phyloP scores from a whole-genome alignment of 64 coral and sea anemone genomes.

The Dendronephthya gigantea region DNA sequence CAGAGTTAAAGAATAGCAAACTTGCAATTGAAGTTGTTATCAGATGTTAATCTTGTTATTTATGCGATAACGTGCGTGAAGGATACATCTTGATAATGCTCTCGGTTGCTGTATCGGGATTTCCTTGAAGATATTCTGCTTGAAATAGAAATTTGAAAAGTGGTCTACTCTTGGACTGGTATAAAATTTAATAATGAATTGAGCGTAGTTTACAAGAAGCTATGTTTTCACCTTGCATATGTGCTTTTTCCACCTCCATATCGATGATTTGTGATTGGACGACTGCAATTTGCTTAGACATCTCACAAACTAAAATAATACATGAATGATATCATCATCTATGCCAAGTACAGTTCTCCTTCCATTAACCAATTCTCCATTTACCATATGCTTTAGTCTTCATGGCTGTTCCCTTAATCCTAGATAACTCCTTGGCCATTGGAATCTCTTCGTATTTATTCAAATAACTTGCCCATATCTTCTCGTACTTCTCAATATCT shows the following conservation, averaged over 20 bases:
- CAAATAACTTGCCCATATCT: not conserved
- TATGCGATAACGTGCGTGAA: not conserved
- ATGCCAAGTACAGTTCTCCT: too few species aligned
- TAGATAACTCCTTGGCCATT: not conserved
- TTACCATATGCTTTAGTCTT: not conserved
- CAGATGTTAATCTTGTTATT: too few species aligned
- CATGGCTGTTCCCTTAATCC: not conserved
- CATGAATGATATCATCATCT: too few species aligned
- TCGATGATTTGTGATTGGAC: not conserved
- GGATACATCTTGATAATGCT: not conserved
- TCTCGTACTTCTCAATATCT: not conserved
- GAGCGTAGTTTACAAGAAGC: not conserved
- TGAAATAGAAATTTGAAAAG: not conserved
- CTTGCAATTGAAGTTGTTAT: not conserved
- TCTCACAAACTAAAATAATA: not conserved
- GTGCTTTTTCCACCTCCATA: not conserved
- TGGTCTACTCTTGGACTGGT: too few species aligned
- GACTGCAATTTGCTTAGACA: not conserved
- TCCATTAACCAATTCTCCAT: too few species aligned
- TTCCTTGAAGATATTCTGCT: not conserved
- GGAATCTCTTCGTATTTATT: constrained; percentile 5
- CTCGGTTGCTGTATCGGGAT: not conserved
- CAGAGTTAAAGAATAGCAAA: not conserved
- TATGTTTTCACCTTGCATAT: not conserved
- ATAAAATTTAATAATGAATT: not conserved